Evolutionary conservation across 1,140 invertebrate genomes (phyloP), one percentile per base, ranked within the genome.

Genomic region (Trichomalopsis sarcophagae): DNA sequence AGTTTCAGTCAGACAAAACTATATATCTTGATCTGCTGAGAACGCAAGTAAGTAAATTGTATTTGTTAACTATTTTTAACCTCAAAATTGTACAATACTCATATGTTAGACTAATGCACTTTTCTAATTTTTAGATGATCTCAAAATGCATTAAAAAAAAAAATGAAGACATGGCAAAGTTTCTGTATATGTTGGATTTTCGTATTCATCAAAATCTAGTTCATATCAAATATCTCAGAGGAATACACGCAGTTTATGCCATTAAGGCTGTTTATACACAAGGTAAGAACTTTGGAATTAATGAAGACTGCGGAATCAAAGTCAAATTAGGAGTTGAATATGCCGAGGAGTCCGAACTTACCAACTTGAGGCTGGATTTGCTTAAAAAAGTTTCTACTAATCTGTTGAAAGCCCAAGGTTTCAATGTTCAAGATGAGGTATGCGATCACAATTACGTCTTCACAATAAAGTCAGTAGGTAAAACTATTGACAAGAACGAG

Each of bases 401-500:
- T 85, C 91, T 90, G 89, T 88, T 92, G 90, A 84, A 89, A 88
- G 89, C 86, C 76, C 86, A 91, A 90, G 87, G 89, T 71, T 88
- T 86, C 44, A 3, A 85, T 82, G 36, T 92, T 85, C 80, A 80
- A 23, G 81, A 89, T 81, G 69, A 88, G 21, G 30, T 88, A 73
- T 74, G 75, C n/a, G 4, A 87, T 88, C 73, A 88, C 89, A 91
- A 87, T 87, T 88, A 90, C 73, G 69, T 93, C 47, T 91, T 94
- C 4, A 94, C 92, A 3, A 90, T 91, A 10, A 94, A 93, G 82
- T 95, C 94, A 13, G 88, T 92, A 27, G 89, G 87, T 87, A 89
- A 81, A 73, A 75, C 82, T 21, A 78, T 87, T 75, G 82, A 91
- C 23, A 87, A 87, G 44, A 89, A 86, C 82, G 86, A 86, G 14